Conservation (phyloP, 2,797 vertebrate genomes). For the Okamejei kenojei region DNA sequence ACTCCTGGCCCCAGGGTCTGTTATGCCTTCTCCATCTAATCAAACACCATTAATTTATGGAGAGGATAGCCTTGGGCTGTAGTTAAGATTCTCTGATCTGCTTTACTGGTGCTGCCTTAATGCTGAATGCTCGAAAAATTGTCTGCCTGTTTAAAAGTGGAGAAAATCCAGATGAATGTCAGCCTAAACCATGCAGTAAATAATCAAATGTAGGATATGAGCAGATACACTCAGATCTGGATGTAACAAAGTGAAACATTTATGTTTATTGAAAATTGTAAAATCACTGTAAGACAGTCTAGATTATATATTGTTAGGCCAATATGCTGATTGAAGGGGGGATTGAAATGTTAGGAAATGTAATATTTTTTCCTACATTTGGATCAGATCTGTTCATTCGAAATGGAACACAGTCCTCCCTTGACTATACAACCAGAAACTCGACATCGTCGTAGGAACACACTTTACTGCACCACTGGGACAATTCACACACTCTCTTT, state of each 20-base stretch:
- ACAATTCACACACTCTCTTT: background rate
- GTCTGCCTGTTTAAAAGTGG: background rate
- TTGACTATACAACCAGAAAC: background rate
- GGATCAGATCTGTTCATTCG: background rate
- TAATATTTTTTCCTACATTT: background rate
- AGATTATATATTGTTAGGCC: background rate
- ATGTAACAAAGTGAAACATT: background rate
- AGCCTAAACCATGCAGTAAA: constrained; percentile 11
- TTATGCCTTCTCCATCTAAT: background rate
- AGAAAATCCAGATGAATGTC: background rate
- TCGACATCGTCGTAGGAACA: background rate
- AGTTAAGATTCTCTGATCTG: background rate
- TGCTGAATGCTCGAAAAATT: background rate
- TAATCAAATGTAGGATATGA: background rate
- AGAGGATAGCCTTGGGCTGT: background rate
- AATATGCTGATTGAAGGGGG: background rate
- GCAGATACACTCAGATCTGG: background rate
- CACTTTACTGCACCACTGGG: background rate
- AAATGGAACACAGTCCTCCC: background rate
- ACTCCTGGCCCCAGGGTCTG: background rate
- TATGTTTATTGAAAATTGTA: background rate
- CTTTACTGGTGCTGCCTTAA: background rate
- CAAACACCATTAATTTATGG: background rate
- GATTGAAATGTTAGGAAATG: background rate
- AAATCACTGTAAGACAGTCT: background rate